A percentile compares a stretch with the other conserved stretches of the same genome.
phyloP scores from a whole-genome alignment of 2,797 vertebrate species.

The Microhierax caerulescens region DNA sequence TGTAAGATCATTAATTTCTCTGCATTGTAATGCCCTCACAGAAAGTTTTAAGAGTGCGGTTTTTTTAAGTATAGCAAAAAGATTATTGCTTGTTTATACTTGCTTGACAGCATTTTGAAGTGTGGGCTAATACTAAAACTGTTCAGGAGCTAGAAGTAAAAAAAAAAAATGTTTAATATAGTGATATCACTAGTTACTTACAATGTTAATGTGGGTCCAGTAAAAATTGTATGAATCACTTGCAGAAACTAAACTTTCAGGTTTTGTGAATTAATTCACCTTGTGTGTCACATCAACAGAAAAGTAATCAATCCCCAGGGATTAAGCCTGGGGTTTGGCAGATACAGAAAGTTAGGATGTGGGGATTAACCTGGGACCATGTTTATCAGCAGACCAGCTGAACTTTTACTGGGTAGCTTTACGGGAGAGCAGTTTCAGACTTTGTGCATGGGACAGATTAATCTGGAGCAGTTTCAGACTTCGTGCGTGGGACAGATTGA shows the following conservation, averaged over 20 bases:
- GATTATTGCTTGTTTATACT: neutral
- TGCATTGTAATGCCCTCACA: neutral
- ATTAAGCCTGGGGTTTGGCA: neutral
- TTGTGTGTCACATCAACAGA: neutral
- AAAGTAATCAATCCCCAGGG: neutral
- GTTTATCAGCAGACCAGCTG: neutral
- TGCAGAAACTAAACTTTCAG: neutral
- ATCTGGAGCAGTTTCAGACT: neutral
- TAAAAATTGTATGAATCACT: neutral
- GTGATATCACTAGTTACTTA: neutral
- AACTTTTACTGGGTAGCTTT: neutral
- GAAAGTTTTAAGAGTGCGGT: neutral
- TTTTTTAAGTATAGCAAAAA: neutral
- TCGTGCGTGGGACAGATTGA: neutral
- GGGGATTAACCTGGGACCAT: neutral
- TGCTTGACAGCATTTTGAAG: neutral
- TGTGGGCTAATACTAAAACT: neutral
- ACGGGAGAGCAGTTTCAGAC: neutral
- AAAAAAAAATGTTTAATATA: neutral
- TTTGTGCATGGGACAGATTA: neutral
- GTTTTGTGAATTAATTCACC: neutral
- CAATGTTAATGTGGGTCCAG: neutral
- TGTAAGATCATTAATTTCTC: neutral
- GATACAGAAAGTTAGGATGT: neutral
- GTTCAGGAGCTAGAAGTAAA: neutral